These are phyloP conservation scores for Datnioides undecimradiatus DNA, from an alignment of 2,113 vertebrate genomes.

Conservation along the genomic window DNA sequence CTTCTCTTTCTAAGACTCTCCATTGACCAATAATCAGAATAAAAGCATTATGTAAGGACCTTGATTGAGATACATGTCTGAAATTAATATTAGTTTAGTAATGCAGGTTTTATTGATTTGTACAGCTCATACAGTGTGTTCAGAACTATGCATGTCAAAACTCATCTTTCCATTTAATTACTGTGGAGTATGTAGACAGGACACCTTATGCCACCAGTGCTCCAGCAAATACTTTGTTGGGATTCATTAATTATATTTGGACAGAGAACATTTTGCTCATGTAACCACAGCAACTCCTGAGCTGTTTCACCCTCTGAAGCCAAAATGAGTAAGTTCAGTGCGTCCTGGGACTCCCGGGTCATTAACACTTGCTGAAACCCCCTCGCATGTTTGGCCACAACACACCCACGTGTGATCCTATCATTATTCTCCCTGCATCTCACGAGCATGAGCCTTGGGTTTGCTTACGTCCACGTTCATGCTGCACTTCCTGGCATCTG, in stretches of 20 bases:
- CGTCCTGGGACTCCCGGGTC: conserved; percentile 57
- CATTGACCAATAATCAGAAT: neutral
- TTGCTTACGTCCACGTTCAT: conserved; percentile 3
- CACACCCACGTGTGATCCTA: conserved; percentile 52
- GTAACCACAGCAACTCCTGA: conserved; percentile 52
- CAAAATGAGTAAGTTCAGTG: conserved; percentile 55
- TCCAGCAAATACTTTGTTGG: conserved; percentile 38
- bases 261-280: conserved; percentile 45
- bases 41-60: neutral
- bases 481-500: conserved; percentile 55
- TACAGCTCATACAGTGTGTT: neutral
- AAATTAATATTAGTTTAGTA: no score
- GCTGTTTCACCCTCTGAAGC: conserved; percentile 36
- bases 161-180: conserved; percentile 3
- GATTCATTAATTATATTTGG: conserved; percentile 46
- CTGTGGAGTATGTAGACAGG: conserved; percentile 16
- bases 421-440: conserved; percentile 48
- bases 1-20: no score
- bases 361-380: conserved; percentile 60
- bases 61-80: no score
- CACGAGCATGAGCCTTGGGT: neutral
- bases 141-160: conserved; percentile 7
- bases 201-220: conserved; percentile 27
- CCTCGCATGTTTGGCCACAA: conserved; percentile 53
- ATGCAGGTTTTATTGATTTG: no score